Conservation (phyloP, 2,888 invertebrate species). For the Drosophila pseudotalamancana region DNA sequence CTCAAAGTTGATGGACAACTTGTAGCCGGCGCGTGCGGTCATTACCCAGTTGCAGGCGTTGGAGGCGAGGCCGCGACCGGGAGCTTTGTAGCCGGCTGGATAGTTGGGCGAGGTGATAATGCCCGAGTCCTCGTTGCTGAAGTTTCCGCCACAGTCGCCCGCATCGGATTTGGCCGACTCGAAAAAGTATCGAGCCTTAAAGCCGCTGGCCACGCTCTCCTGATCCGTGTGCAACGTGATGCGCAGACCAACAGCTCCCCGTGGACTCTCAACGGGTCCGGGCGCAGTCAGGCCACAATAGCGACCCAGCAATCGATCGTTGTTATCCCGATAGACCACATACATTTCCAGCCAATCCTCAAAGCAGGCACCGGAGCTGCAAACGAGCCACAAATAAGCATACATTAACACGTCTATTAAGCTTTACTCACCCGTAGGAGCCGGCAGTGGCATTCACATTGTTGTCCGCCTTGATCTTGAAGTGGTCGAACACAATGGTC, state of each 20-base stretch:
- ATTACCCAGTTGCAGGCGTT: constrained; percentile 99
- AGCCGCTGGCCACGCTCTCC: constrained; percentile 95
- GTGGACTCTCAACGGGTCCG: constrained; percentile 96
- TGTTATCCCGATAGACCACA: constrained; percentile 93
- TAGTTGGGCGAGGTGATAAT: constrained; percentile 95
- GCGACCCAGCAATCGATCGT: constrained; percentile 93
- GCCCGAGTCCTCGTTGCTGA: constrained; percentile 92
- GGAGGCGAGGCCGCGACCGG: constrained; percentile 91
- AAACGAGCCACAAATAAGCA: background rate
- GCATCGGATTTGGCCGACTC: constrained; percentile 94
- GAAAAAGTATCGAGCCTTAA: constrained; percentile 97
- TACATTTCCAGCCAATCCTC: constrained; percentile 98
- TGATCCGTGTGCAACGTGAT: constrained; percentile 95
- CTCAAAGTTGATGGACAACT: constrained; percentile 95
- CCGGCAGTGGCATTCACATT: constrained; percentile 91
- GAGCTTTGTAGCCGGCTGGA: constrained; percentile 95
- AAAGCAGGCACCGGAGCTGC: constrained; percentile 90
- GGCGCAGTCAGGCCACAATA: constrained; percentile 97
- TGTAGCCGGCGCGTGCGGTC: constrained; percentile 92
- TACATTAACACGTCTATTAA: too few species aligned
- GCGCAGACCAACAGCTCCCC: constrained; percentile 94
- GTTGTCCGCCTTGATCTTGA: constrained; percentile 92
- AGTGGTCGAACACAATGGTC: constrained; percentile 95
- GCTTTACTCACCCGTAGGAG: constrained; percentile 88
- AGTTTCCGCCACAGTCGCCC: constrained; percentile 96